Base-by-base conservation (phyloP, 2,888 invertebrate species). In the Hypomecis atomaria region DNA sequence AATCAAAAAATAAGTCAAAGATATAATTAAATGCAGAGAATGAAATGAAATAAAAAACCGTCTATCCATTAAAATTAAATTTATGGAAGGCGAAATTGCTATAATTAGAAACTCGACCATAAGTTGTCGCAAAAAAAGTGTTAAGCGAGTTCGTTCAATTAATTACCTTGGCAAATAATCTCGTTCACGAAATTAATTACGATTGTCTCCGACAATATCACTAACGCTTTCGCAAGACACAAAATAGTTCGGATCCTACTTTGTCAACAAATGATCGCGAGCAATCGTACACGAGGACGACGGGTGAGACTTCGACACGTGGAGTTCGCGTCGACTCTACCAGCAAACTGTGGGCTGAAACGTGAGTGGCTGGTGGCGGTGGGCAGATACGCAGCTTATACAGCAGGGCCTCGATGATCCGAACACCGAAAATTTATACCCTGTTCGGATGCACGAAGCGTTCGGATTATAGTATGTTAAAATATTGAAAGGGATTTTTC, bases 261-360 rank as follows among this genome's bases (percentile, higher is more conserved):
- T 74, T 73, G 72, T 74, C 73, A 78, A 74, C 71, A 78, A 78
- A 65, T 66, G 69, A 74, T 73, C 74, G 73, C 69, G 67, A 77
- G 72, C 71, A 75, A 77, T 72, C 79, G 80, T 77, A 77, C 77
- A 74, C 78, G 75, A 79, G 67, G 70, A 69, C 71, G 76, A 76
- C 73, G 71, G 75, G 78, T 74, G 70, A 74, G 77, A 83, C 72
- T 79, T 77, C 79, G 77, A 81, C 79, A 81, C 87, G 87, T 82
- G 73, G 61, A 71, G 58, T 62, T 71, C 76, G 83, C 79, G 77
- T 73, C 81, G 81, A 83, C 80, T 84, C 85, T 81, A 83, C 81
- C 79, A 81, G 74, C 75, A 79, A 73, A 87, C 88, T 88, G 84
- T 69, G 68, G 36, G 33, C 45, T 36, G 44, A 10, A 36, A 50